Conservation (phyloP, 2,888 invertebrate genomes). For the Endotricha flammealis region DNA sequence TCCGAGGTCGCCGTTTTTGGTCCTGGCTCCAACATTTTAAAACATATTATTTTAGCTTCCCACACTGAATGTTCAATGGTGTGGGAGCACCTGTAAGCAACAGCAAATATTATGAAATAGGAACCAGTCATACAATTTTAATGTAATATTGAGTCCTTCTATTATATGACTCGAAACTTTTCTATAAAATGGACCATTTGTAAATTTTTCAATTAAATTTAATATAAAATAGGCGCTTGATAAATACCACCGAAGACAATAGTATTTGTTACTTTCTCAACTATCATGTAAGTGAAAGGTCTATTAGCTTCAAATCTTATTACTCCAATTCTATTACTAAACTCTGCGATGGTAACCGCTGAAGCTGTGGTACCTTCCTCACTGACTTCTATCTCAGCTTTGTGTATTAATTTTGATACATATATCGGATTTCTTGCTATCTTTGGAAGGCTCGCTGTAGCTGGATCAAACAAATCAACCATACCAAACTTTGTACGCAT, state of each 20-base stretch:
- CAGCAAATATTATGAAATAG: no score
- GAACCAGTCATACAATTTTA: no score
- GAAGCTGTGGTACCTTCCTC: slow-evolving; percentile 85
- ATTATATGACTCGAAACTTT: no score
- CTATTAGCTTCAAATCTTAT: slow-evolving; percentile 80
- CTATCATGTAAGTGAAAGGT: slow-evolving; percentile 82
- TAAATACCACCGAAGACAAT: slow-evolving; percentile 67
- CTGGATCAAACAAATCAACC: slow-evolving; percentile 77
- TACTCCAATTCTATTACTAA: slow-evolving; percentile 73
- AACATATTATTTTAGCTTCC: no score
- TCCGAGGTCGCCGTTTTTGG: no score
- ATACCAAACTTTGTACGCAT: slow-evolving; percentile 62
- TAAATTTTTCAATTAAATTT: no score
- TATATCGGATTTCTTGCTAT: slow-evolving; percentile 72
- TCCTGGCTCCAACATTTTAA: no score
- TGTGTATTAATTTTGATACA: slow-evolving; percentile 81
- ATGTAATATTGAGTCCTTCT: no score
- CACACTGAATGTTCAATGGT: no score
- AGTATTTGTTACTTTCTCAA: slow-evolving; percentile 77
- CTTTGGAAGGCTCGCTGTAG: slow-evolving; percentile 42
- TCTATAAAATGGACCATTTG: no score
- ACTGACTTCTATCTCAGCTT: slow-evolving; percentile 84
- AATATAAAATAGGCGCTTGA: slow-evolving; percentile 51
- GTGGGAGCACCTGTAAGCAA: no score
- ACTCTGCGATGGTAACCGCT: slow-evolving; percentile 74